Conservation (phyloP, 1,140 invertebrate species). For the Brevipalpus yothersi region DNA sequence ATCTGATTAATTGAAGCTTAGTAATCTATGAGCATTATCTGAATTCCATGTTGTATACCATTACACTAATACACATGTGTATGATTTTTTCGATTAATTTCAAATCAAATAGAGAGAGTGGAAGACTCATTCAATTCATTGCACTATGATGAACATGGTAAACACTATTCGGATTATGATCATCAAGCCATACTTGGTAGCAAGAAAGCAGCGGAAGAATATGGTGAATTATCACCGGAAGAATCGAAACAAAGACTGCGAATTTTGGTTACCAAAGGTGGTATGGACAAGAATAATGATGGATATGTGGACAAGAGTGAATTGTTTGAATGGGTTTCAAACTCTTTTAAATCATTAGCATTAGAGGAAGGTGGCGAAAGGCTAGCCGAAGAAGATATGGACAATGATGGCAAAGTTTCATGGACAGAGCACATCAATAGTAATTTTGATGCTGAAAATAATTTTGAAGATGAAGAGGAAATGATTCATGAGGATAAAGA, state of each 20-base stretch:
- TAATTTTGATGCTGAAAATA: slow-evolving; percentile 41
- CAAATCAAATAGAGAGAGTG: not conserved
- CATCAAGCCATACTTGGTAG: slow-evolving; percentile 35
- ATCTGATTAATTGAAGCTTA: too few species aligned
- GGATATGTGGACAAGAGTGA: slow-evolving; percentile 55
- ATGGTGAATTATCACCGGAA: slow-evolving; percentile 55
- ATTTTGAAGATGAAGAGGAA: slow-evolving; percentile 10
- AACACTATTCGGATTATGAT: slow-evolving; percentile 4
- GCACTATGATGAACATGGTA: not conserved
- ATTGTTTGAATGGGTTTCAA: slow-evolving; percentile 69
- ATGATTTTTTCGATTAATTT: too few species aligned
- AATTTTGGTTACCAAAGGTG: slow-evolving; percentile 40
- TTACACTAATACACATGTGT: too few species aligned
- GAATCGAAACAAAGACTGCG: slow-evolving; percentile 57
- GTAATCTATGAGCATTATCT: too few species aligned
- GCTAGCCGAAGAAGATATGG: slow-evolving; percentile 52
- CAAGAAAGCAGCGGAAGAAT: slow-evolving; percentile 72
- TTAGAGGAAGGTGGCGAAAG: slow-evolving; percentile 64
- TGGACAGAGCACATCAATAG: slow-evolving; percentile 40
- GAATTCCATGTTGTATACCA: too few species aligned
- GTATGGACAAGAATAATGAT: slow-evolving; percentile 58
- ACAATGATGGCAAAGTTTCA: slow-evolving; percentile 13
- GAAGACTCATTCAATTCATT: not conserved
- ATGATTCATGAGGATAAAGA: slow-evolving; percentile 44
- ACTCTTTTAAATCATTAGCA: slow-evolving; percentile 72